phyloP scores from a whole-genome alignment of 2,888 invertebrate species.

The Dendrolimus houi region DNA sequence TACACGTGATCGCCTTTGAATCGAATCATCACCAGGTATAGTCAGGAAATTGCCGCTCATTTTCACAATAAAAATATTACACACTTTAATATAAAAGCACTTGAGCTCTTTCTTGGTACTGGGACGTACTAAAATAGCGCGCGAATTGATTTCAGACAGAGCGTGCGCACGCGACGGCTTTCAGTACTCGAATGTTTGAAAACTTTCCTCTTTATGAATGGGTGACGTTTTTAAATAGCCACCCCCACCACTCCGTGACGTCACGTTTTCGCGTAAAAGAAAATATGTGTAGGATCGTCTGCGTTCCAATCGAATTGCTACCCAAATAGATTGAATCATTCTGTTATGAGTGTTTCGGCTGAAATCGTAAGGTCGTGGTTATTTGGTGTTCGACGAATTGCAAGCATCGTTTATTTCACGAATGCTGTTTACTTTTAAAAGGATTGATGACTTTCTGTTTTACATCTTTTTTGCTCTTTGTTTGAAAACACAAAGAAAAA shows the following conservation, averaged over 20 bases:
- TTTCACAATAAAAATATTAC: slow-evolving; percentile 35
- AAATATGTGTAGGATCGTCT: slow-evolving; percentile 38
- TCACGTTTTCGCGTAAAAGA: slow-evolving; percentile 24
- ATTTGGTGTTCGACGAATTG: neutral
- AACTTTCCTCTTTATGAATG: slow-evolving; percentile 56
- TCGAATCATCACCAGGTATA: slow-evolving; percentile 60
- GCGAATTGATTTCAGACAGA: slow-evolving; percentile 14
- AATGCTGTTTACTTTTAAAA: too few species aligned
- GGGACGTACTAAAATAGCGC: slow-evolving; percentile 23
- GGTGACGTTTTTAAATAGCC: slow-evolving; percentile 65
- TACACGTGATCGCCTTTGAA: slow-evolving; percentile 60
- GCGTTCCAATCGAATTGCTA: slow-evolving; percentile 46
- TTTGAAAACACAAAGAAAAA: too few species aligned
- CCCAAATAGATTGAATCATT: slow-evolving; percentile 37
- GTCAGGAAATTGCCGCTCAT: slow-evolving; percentile 72
- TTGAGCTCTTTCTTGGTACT: slow-evolving; percentile 29
- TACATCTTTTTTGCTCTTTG: too few species aligned
- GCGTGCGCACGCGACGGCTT: slow-evolving; percentile 56
- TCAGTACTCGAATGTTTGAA: slow-evolving; percentile 44
- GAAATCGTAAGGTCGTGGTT: neutral
- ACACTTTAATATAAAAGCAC: slow-evolving; percentile 23
- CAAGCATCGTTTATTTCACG: too few species aligned
- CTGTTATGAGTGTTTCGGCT: neutral
- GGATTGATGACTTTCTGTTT: too few species aligned
- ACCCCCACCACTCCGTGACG: slow-evolving; percentile 36